Evolutionary conservation across 2,113 vertebrate genomes (phyloP).

Genomic region (Nothoprocta perdicaria): DNA sequence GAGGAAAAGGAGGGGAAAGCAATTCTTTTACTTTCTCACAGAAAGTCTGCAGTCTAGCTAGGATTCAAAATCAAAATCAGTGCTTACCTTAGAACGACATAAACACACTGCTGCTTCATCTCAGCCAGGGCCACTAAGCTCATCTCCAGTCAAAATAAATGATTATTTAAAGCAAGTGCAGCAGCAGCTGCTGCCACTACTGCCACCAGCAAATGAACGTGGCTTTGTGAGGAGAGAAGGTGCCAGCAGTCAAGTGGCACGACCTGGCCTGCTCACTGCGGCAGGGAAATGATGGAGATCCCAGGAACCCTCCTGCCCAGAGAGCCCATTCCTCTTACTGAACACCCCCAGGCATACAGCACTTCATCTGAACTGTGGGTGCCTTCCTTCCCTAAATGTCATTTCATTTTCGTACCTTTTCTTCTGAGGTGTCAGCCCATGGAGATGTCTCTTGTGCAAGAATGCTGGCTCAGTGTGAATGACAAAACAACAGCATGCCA

Average conservation of each 20-base stretch:
- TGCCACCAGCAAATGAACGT: neutral
- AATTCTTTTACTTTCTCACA: neutral
- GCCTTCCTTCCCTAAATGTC: neutral
- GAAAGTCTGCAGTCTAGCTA: neutral
- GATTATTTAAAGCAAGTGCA: slow-evolving; percentile 2
- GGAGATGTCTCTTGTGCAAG: neutral
- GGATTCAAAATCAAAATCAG: neutral
- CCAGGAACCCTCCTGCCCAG: neutral
- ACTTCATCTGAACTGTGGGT: neutral
- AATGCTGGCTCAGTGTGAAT: neutral
- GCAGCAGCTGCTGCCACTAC: neutral
- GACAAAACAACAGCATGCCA: rapidly evolving
- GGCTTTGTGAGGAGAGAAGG: neutral
- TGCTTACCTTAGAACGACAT: neutral
- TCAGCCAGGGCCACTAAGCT: neutral
- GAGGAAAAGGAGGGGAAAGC: neutral
- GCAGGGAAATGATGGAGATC: neutral
- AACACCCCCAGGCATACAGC: neutral
- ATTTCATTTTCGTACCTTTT: slow-evolving; percentile 9
- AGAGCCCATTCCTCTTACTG: neutral
- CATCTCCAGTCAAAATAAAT: neutral
- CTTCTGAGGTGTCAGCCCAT: neutral
- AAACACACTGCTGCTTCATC: neutral
- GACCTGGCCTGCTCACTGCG: rapidly evolving
- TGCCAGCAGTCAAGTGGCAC: neutral